Percentiles rank a stretch among this genome's conserved stretches.
These are phyloP conservation scores for Thunnus thynnus DNA, from an alignment of 2,113 vertebrate genomes.

Conservation along the genomic window DNA sequence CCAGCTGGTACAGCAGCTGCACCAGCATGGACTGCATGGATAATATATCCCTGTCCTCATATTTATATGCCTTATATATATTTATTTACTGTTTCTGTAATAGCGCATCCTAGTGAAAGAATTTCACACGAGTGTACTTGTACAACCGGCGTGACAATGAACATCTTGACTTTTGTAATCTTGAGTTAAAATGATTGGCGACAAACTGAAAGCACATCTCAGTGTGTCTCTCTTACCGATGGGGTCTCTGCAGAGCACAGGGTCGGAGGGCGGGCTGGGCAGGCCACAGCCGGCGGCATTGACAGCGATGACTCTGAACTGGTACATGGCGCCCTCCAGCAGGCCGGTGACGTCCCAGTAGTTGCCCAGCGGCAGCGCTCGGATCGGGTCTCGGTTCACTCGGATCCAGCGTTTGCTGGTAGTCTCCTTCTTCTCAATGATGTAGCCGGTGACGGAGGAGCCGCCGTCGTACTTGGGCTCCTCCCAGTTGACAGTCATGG, in stretches of 20 bases:
- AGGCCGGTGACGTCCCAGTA: conserved; percentile 93
- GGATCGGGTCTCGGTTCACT: conserved; percentile 92
- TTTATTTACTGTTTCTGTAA: no score
- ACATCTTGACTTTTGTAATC: no score
- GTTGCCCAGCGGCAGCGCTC: conserved; percentile 92
- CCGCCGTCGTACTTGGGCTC: conserved; percentile 98
- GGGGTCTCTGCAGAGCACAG: conserved; percentile 92
- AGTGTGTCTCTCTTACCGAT: conserved; percentile 85
- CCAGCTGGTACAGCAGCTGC: no score
- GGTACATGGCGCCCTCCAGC: conserved; percentile 92
- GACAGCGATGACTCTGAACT: conserved; percentile 94
- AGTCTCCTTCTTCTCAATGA: conserved; percentile 96
- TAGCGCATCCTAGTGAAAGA: no score
- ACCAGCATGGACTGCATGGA: no score
- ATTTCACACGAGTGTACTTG: no score
- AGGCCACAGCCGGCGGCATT: conserved; percentile 95
- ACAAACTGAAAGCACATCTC: not conserved
- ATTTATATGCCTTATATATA: no score
- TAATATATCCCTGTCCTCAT: no score
- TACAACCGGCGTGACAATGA: no score
- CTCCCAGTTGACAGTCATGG: conserved; percentile 98
- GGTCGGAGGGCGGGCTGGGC: conserved; percentile 95
- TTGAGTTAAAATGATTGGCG: no score
- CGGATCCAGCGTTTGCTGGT: conserved; percentile 95
- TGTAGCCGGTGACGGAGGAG: conserved; percentile 94